phyloP scores from a whole-genome alignment of 2,113 vertebrate species.

The Phaethon lepturus region DNA sequence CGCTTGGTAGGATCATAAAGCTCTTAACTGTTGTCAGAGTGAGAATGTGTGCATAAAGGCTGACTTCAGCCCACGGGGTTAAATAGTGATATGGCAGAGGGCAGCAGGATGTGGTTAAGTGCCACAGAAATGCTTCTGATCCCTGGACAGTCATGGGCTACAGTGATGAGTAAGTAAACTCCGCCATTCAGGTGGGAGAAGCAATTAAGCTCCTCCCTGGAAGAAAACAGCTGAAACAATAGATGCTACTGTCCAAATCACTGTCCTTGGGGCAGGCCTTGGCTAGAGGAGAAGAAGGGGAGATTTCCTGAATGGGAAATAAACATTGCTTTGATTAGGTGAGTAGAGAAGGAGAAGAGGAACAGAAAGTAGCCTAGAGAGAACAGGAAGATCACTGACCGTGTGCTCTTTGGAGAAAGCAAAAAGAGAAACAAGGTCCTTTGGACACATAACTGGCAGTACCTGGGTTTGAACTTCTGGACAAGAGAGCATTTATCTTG shows the following conservation, averaged over 20 bases:
- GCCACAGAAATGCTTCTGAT: not conserved
- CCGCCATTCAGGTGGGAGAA: not conserved
- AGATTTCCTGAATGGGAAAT: not conserved
- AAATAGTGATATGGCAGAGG: not conserved
- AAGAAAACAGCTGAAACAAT: conserved; percentile 28
- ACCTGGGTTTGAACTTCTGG: not conserved
- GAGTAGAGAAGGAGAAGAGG: not conserved
- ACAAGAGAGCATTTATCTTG: not conserved
- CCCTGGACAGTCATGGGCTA: not conserved
- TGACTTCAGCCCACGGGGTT: not conserved
- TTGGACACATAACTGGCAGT: not conserved
- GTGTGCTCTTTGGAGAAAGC: not conserved
- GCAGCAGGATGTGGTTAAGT: not conserved
- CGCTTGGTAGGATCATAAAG: not conserved
- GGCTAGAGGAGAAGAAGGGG: not conserved
- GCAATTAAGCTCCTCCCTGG: not conserved
- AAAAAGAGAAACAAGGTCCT: not conserved
- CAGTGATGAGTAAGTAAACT: not conserved
- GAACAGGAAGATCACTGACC: not conserved
- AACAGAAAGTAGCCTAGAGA: not conserved
- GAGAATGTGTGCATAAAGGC: not conserved
- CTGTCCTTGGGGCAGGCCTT: not conserved
- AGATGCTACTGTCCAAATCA: not conserved
- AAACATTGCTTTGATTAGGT: not conserved
- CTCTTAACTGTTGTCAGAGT: not conserved